Base-by-base conservation (phyloP, 2,888 invertebrate species). In the Hyposoter didymator region DNA sequence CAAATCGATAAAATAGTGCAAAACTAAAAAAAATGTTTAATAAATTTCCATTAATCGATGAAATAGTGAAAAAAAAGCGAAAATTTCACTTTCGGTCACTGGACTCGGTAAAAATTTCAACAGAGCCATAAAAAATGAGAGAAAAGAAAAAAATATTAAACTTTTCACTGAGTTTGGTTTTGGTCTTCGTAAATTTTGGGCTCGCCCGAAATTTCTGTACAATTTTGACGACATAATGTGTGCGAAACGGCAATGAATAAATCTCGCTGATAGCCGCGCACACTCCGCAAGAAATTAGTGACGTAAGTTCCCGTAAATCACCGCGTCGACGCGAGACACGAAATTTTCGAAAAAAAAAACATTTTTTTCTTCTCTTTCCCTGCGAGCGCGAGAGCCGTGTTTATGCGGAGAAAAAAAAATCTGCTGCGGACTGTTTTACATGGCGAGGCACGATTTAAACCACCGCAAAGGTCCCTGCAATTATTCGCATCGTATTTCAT, bases 401-500 rank as follows among this genome's bases (percentile, higher is more conserved):
- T 59, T 47, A 49, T 49, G 49, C 12, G 22, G n/a, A 59, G 32
- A 39, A 35, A 12, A 35, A 12, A 47, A 78, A 69, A 64, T 45
- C 39, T 62, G 22, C 17, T 28, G n/a, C 39, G 35, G 8, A 19
- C 35, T 35, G 17, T 69, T 62, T 12, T 47, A 47, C 39, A 55
- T 70, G 49, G 52, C 35, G 69, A 28, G 73, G 19, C 39, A 32
- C 22, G 35, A 69, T 14, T 45, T 45, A 62, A 73, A 69, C 43
- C 43, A 17, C 67, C 10, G 52, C 79, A 76, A 80, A 80, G 64
- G 35, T 66, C 64, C 35, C 47, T 64, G 72, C 72, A 84, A 84
- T 84, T 84, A 84, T 66, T 66, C 66, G 22, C 22, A 52, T 76
- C 84, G 76, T 80, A 84, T 84, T 76, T 84, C 66, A 84, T 84